A percentile compares a stretch with the other conserved stretches of the same genome.
These are phyloP conservation scores for Euthynnus affinis DNA, from an alignment of 2,797 vertebrate species.

Conservation along the genomic window DNA sequence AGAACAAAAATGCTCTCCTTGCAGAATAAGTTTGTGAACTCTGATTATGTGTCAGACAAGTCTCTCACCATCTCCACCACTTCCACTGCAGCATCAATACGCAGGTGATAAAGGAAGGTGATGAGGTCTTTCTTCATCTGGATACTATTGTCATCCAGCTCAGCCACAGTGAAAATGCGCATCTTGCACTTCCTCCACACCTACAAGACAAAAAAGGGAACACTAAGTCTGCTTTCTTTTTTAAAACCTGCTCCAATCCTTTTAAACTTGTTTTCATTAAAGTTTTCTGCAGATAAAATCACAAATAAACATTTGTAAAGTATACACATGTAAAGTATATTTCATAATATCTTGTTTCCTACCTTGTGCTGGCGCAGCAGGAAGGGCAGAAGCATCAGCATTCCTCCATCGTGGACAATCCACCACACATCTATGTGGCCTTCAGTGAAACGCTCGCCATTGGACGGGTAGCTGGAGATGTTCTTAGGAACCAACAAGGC, in stretches of 20 bases:
- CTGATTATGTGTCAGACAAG: slow-evolving; percentile 29
- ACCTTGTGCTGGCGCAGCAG: slow-evolving; percentile 98
- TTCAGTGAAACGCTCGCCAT: slow-evolving; percentile 96
- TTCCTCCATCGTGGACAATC: slow-evolving; percentile 98
- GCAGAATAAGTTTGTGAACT: not conserved
- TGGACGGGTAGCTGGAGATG: slow-evolving; percentile 94
- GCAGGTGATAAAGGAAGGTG: slow-evolving; percentile 96
- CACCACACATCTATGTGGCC: slow-evolving; percentile 99
- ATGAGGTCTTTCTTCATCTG: slow-evolving; percentile 99
- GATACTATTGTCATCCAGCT: slow-evolving; percentile 99
- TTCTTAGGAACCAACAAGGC: slow-evolving; percentile 97
- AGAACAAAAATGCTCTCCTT: not conserved
- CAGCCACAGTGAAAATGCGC: slow-evolving; percentile 98
- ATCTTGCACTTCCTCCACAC: slow-evolving; percentile 99
- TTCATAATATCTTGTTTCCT: not conserved
- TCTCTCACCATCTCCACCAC: slow-evolving; percentile 98
- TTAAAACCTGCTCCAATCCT: too few relatives aligned
- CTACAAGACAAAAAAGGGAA: slow-evolving; percentile 75
- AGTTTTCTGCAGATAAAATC: not conserved
- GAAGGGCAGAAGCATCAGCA: slow-evolving; percentile 99
- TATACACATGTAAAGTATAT: not conserved
- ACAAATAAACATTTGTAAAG: too few relatives aligned
- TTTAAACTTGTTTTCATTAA: not conserved
- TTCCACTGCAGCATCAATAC: slow-evolving; percentile 95
- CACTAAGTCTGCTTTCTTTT: not conserved